Evolutionary conservation across 2,797 vertebrate species (phyloP).

Genomic region (Muscicapa comitata): DNA sequence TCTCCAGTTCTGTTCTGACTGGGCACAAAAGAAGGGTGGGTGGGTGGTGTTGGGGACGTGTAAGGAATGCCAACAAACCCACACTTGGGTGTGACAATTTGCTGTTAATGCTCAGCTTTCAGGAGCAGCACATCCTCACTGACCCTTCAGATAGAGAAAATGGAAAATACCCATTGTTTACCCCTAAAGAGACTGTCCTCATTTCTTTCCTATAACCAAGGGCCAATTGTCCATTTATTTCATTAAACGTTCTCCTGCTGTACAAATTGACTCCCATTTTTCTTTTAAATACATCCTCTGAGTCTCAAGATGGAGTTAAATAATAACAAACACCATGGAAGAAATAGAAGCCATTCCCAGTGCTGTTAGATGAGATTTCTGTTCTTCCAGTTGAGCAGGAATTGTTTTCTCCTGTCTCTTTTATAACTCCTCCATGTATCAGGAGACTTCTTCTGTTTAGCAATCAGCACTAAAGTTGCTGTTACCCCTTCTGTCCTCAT

Average conservation of each 20-base stretch:
- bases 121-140: neutral
- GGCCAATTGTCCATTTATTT: conserved; percentile 10
- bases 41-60: neutral
- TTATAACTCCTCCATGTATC: neutral
- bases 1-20: neutral
- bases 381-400: neutral
- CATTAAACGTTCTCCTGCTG: neutral
- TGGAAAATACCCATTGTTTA: neutral
- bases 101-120: neutral
- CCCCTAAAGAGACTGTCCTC: neutral
- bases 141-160: neutral
- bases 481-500: neutral
- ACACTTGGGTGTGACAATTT: neutral
- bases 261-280: conserved; percentile 1
- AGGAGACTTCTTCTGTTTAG: neutral
- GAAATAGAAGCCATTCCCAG: neutral
- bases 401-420: conserved; percentile 3
- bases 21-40: neutral
- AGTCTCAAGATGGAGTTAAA: conserved; percentile 14
- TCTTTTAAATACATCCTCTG: conserved; percentile 1
- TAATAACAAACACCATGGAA: neutral
- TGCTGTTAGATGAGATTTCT: neutral
- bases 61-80: neutral
- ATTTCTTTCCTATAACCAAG: neutral
- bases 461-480: neutral